These are phyloP conservation scores for Pomacea canaliculata DNA, from an alignment of 2,888 invertebrate species.

Conservation along the genomic window DNA sequence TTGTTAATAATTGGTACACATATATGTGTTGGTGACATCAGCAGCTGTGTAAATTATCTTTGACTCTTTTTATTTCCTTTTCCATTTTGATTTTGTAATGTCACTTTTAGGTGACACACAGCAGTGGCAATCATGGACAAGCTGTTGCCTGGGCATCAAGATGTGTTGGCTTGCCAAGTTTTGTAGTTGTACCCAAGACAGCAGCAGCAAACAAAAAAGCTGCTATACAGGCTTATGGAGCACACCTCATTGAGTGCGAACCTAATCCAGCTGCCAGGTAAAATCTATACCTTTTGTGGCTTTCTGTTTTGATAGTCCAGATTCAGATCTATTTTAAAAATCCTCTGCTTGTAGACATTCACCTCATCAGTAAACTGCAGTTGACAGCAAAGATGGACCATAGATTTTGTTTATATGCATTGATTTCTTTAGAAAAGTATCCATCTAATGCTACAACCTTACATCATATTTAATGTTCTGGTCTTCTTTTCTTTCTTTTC, in stretches of 20 bases:
- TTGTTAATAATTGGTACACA: background rate
- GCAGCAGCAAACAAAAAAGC: slow-evolving; percentile 69
- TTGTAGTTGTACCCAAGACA: slow-evolving; percentile 71
- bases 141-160: slow-evolving; percentile 70
- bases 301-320: background rate
- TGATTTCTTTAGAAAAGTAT: too few species aligned
- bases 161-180: slow-evolving; percentile 64
- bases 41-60: too few species aligned
- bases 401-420: too few species aligned
- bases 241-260: slow-evolving; percentile 68
- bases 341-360: too few species aligned
- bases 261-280: slow-evolving; percentile 65
- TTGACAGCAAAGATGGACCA: too few species aligned
- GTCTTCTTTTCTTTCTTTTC: too few species aligned
- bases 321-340: too few species aligned
- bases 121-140: slow-evolving; percentile 73
- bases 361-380: too few species aligned
- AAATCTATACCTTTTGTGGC: background rate
- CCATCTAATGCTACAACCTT: too few species aligned
- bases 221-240: slow-evolving; percentile 70
- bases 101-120: slow-evolving; percentile 68
- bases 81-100: too few species aligned
- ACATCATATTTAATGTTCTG: too few species aligned
- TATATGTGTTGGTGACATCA: background rate
- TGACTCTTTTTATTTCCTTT: too few species aligned